Conservation (phyloP, 2,113 vertebrate species). For the Tyrannus savana region DNA sequence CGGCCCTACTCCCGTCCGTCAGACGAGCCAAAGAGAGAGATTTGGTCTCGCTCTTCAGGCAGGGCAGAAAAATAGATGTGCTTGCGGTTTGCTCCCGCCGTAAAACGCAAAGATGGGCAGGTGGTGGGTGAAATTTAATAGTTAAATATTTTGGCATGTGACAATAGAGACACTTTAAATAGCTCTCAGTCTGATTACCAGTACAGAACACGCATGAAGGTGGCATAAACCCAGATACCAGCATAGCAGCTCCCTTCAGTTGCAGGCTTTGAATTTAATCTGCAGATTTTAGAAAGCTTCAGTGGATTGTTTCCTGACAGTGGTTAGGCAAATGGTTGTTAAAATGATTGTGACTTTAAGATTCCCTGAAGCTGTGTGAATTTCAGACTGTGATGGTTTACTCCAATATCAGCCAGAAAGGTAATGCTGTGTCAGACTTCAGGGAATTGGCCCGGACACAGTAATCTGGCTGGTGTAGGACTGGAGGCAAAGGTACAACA, state of each 20-base stretch:
- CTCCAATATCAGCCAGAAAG: neutral
- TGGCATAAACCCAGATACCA: neutral
- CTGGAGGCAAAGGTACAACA: neutral
- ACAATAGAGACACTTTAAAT: slow-evolving; percentile 31
- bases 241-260: neutral
- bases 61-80: neutral
- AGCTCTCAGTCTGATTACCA: neutral
- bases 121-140: slow-evolving; percentile 12
- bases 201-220: neutral
- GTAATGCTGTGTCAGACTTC: slow-evolving; percentile 49
- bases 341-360: neutral
- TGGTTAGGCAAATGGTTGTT: neutral
- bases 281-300: neutral
- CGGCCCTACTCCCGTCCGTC: neutral
- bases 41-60: neutral
- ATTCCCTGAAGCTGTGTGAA: neutral
- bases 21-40: neutral
- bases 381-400: neutral
- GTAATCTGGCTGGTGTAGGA: neutral
- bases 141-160: slow-evolving; percentile 28
- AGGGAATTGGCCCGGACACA: neutral
- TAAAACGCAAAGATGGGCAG: neutral
- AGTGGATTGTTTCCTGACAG: neutral
- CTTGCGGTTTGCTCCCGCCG: neutral
- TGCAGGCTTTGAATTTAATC: neutral